Conservation (phyloP, 1,140 invertebrate genomes). For the Pseudoatta argentina region DNA sequence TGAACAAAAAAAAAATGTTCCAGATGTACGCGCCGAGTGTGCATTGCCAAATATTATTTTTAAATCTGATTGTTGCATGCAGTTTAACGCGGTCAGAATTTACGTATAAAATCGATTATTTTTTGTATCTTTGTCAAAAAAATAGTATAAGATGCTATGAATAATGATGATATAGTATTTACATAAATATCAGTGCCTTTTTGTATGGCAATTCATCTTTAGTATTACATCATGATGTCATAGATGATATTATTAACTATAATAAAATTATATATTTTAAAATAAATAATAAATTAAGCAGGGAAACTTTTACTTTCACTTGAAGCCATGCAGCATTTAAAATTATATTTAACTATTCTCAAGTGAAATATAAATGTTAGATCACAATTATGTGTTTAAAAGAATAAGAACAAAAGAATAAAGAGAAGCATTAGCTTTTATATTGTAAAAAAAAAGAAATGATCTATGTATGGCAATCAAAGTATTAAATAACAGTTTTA, state of each 20-base stretch:
- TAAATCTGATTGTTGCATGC: constrained; percentile 48
- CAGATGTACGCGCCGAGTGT: neutral
- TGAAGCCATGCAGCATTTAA: neutral
- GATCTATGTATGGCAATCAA: neutral
- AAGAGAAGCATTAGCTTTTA: neutral
- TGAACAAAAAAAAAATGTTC: constrained; percentile 55
- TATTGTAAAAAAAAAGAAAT: neutral
- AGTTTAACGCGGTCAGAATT: neutral
- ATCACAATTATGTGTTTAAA: neutral
- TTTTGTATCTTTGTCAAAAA: neutral
- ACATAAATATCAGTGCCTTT: neutral
- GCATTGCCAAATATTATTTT: constrained; percentile 44
- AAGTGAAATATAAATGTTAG: neutral
- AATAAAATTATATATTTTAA: neutral
- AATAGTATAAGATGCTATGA: neutral
- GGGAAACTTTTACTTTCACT: neutral
- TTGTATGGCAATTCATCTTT: neutral
- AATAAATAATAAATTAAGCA: neutral
- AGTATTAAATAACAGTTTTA: neutral
- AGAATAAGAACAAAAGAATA: neutral
- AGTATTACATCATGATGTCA: neutral
- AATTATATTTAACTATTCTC: constrained; percentile 8
- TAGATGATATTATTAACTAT: neutral
- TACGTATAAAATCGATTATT: constrained; percentile 18
- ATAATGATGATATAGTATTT: neutral